Conservation (phyloP, 2,888 invertebrate species). For the Pollenia angustigena region DNA sequence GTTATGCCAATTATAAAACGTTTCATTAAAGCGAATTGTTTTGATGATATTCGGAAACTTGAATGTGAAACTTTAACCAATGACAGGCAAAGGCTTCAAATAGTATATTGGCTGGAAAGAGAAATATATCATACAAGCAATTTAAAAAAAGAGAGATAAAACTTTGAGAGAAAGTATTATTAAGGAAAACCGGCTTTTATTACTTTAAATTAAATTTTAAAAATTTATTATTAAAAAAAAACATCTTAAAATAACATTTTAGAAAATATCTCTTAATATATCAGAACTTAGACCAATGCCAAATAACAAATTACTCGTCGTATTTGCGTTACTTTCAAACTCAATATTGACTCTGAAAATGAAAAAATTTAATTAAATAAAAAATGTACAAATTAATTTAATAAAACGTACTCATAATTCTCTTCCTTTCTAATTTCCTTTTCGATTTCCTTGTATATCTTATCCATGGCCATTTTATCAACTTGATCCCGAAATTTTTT, state of each 20-base stretch:
- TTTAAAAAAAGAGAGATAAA: not conserved
- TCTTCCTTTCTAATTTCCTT: slow-evolving; percentile 8
- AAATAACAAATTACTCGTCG: not conserved
- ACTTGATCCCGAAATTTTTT: slow-evolving; percentile 44
- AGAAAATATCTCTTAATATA: slow-evolving; percentile 50
- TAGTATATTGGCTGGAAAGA: slow-evolving; percentile 78
- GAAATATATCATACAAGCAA: slow-evolving; percentile 76
- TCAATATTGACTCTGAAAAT: slow-evolving; percentile 34
- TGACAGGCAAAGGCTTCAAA: slow-evolving; percentile 74
- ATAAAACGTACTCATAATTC: slow-evolving; percentile 34
- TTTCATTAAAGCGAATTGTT: slow-evolving; percentile 79
- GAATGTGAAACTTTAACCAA: slow-evolving; percentile 75
- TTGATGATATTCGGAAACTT: slow-evolving; percentile 75
- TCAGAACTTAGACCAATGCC: slow-evolving; percentile 40
- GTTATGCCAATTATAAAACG: slow-evolving; percentile 81
- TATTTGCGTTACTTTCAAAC: slow-evolving; percentile 36
- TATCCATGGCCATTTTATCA: slow-evolving; percentile 5
- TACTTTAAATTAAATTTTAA: too few relatives aligned
- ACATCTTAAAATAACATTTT: not conserved
- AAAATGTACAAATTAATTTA: not conserved
- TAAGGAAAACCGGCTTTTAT: too few relatives aligned
- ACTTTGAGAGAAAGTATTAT: not conserved
- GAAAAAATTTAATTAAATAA: not conserved
- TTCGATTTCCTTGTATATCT: slow-evolving; percentile 33
- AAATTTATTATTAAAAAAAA: too few relatives aligned